Evolutionary conservation across 2,888 invertebrate species (phyloP).

Genomic region (Lasioglossum marginatum): DNA sequence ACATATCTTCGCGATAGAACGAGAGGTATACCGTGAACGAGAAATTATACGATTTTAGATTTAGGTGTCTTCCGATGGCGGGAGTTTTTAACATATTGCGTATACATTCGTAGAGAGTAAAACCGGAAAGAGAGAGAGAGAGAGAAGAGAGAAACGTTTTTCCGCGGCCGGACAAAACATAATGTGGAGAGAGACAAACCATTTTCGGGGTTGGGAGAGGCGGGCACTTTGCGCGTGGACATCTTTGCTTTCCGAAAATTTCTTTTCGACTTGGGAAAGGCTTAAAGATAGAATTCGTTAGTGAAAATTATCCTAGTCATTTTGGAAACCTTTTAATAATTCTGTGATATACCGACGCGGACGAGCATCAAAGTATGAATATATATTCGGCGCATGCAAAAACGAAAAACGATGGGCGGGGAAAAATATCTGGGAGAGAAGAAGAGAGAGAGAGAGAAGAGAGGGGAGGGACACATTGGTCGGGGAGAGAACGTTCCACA

Average conservation of each 20-base stretch:
- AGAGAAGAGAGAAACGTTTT: slow-evolving; percentile 46
- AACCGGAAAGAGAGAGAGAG: slow-evolving; percentile 38
- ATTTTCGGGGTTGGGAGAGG: slow-evolving; percentile 19
- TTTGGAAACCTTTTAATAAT: slow-evolving; percentile 81
- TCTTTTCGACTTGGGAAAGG: slow-evolving; percentile 50
- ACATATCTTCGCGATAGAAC: slow-evolving; percentile 81
- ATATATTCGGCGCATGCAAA: slow-evolving; percentile 51
- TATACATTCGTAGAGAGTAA: slow-evolving; percentile 69
- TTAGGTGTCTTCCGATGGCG: slow-evolving; percentile 70
- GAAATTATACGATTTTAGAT: slow-evolving; percentile 82
- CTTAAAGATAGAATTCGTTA: slow-evolving; percentile 67
- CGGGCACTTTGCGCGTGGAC: slow-evolving; percentile 14
- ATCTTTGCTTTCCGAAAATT: slow-evolving; percentile 60
- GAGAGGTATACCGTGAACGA: slow-evolving; percentile 82
- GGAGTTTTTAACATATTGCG: slow-evolving; percentile 68
- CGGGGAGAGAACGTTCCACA: slow-evolving; percentile 69
- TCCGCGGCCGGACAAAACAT: slow-evolving; percentile 62
- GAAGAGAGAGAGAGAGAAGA: slow-evolving; percentile 39
- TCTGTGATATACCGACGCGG: slow-evolving; percentile 79
- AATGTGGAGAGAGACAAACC: slow-evolving; percentile 38
- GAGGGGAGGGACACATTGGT: not conserved
- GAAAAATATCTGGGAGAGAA: slow-evolving; percentile 1
- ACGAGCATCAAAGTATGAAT: slow-evolving; percentile 44
- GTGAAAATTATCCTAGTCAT: slow-evolving; percentile 84
- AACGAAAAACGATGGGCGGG: slow-evolving; percentile 20